These are phyloP conservation scores for Pogonocichla stellata DNA, from an alignment of 2,113 vertebrate genomes.

Conservation along the genomic window DNA sequence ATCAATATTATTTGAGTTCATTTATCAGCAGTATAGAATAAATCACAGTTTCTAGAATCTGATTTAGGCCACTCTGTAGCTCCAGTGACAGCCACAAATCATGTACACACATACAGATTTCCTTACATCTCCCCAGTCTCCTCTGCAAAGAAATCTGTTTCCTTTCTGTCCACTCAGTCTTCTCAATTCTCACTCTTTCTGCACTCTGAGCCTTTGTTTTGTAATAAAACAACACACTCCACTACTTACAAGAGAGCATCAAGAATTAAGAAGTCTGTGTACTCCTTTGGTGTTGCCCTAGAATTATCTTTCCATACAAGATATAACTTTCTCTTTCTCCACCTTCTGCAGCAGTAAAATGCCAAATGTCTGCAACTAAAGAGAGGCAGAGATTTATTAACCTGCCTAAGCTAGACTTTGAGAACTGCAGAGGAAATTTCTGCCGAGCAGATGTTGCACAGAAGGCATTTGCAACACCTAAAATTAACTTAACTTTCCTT, in stretches of 20 bases:
- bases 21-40: neutral
- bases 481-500: constrained; percentile 22
- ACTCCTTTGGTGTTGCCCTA: neutral
- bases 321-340: constrained; percentile 3
- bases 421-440: constrained; percentile 32
- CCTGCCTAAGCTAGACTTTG: constrained; percentile 20
- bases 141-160: constrained; percentile 13
- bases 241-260: neutral
- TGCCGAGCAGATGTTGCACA: neutral
- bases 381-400: constrained; percentile 42
- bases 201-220: neutral
- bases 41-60: neutral
- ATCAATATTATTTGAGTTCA: neutral
- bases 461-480: constrained; percentile 20
- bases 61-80: neutral
- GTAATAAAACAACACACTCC: neutral
- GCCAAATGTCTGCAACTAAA: neutral
- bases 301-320: neutral
- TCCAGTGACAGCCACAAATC: constrained; percentile 33
- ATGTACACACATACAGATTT: neutral
- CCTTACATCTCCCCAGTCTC: neutral
- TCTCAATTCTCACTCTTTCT: neutral
- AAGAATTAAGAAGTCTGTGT: neutral
- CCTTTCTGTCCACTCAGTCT: neutral
- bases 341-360: neutral